These are phyloP conservation scores for Craniophora ligustri DNA, from an alignment of 2,888 invertebrate genomes.

Conservation along the genomic window DNA sequence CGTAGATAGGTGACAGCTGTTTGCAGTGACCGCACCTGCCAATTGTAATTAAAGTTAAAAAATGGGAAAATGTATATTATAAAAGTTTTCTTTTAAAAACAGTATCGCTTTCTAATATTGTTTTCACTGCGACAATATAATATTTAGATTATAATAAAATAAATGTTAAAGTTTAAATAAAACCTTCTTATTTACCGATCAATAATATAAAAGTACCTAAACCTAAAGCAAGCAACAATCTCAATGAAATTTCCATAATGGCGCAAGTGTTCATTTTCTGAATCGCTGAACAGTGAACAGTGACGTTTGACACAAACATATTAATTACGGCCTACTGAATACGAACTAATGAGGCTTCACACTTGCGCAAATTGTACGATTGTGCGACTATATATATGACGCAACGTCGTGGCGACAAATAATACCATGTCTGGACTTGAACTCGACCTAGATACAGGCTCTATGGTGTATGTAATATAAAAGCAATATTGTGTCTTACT, in stretches of 20 bases:
- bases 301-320: constrained; percentile 58
- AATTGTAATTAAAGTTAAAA: background rate
- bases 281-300: constrained; percentile 56
- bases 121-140: too few species aligned
- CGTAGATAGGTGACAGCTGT: constrained; percentile 98
- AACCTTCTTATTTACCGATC: too few species aligned
- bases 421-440: constrained; percentile 27
- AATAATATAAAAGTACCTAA: background rate
- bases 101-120: too few species aligned
- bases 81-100: too few species aligned
- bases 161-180: too few species aligned
- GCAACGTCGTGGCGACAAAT: constrained; percentile 21
- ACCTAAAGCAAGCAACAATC: constrained; percentile 7
- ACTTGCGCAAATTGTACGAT: constrained; percentile 66
- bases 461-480: constrained; percentile 37
- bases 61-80: too few species aligned
- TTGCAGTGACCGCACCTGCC: constrained; percentile 98
- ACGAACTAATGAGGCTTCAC: constrained; percentile 61
- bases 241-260: constrained; percentile 62
- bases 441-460: constrained; percentile 55
- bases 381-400: constrained; percentile 22
- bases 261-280: constrained; percentile 55
- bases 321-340: constrained; percentile 70
- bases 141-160: too few species aligned
- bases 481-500: constrained; percentile 19